Conservation (phyloP, 2,888 invertebrate genomes). For the Tineola bisselliella region DNA sequence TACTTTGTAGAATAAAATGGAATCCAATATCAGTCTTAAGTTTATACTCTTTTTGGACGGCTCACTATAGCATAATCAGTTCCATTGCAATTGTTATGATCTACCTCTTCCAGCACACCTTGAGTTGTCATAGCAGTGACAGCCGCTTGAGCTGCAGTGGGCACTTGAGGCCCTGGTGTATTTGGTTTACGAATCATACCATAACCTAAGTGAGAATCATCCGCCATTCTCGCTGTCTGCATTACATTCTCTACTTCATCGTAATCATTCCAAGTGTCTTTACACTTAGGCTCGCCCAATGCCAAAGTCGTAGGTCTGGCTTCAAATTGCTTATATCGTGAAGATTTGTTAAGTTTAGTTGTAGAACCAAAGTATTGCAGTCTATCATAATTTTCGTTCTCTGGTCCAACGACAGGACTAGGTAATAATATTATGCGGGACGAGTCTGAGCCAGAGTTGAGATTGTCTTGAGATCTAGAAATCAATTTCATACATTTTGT, state of each 20-base stretch:
- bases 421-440: slow-evolving; percentile 67
- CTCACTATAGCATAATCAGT: slow-evolving; percentile 85
- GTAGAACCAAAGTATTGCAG: slow-evolving; percentile 83
- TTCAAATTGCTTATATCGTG: slow-evolving; percentile 75
- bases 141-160: slow-evolving; percentile 54
- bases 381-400: slow-evolving; percentile 78
- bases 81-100: slow-evolving; percentile 78
- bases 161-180: slow-evolving; percentile 62
- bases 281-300: slow-evolving; percentile 47
- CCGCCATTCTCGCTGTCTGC: slow-evolving; percentile 77
- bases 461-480: slow-evolving; percentile 61
- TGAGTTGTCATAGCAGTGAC: slow-evolving; percentile 47
- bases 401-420: slow-evolving; percentile 54
- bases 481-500: slow-evolving; percentile 59
- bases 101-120: slow-evolving; percentile 61
- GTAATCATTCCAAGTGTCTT: slow-evolving; percentile 76
- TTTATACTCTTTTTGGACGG: slow-evolving; percentile 84
- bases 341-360: slow-evolving; percentile 72
- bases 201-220: slow-evolving; percentile 84
- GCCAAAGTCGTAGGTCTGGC: slow-evolving; percentile 67
- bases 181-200: slow-evolving; percentile 78
- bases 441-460: slow-evolving; percentile 56
- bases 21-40: not conserved
- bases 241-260: slow-evolving; percentile 77
- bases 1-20: not conserved